Base-by-base conservation (phyloP, 2,888 invertebrate genomes). In the Amphipoea oculea region DNA sequence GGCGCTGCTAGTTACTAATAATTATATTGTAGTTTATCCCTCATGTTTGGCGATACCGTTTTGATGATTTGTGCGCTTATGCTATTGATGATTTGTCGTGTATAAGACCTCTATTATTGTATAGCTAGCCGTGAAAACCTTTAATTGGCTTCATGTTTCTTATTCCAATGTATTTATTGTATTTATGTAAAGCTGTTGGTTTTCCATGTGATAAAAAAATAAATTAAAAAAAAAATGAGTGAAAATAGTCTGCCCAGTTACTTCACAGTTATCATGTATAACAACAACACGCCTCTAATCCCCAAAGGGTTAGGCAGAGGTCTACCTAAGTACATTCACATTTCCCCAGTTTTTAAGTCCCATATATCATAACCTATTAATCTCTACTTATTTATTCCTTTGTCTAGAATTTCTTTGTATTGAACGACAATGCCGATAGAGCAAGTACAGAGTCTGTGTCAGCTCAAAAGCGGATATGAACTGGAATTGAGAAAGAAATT, bases 401-500 rank as follows among this genome's bases (percentile, higher is more conserved):
- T 17, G 14, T 45, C 62, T 60, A 42, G 20, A 72, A 63, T 40
- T 48, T 79, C 40, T 67, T 62, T 48, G 42, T 36, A 65, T 20
- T n/a, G 20, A 60, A 69, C 48, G 23, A 60, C 23, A 69, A 17
- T 60, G 20, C 42, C 68, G 65, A 54, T 4, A 54, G 63, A 66
- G 57, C 36, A 51, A 62, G 66, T 60, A 73, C 36, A 3, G 42
- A 69, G 36, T 20, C 60, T 71, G 63, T 86, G 78, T 72, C 67
- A 74, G 51, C 73, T 78, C 68, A 60, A 72, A 78, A 45, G 36
- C 71, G 84, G 87, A 84, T 83, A 66, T 74, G 60, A 83, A 86
- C 45, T 68, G 51, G 65, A 65, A 78, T 78, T 60, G 86, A 74
- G 67, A 68, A 71, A 86, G 65, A 83, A 83, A 86, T 83, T 83